Base-by-base conservation (phyloP, 2,888 invertebrate genomes). In the Saturnia pavonia region DNA sequence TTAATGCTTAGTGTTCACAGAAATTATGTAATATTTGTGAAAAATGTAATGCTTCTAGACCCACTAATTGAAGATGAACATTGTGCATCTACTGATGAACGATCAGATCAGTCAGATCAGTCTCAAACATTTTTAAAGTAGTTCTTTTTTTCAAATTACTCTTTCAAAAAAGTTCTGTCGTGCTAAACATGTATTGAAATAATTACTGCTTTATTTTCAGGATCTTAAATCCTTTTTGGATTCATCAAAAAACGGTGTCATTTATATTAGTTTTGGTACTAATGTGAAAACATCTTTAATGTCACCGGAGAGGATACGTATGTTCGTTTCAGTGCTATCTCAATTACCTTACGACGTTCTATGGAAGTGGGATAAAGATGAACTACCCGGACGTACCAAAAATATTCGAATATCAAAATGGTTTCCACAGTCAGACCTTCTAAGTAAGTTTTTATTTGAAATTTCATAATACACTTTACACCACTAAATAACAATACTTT, bases 191-290 rank as follows among this genome's bases (percentile, higher is more conserved):
- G n/a, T 11, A 22, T 54, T 11, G 7, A 6, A 7, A 54, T 51
- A 54, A 22, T 54, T 54, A 22, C 14, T 4, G 6, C 27, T 22
- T 34, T 54, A 34, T 19, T 83, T 82, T 16, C 74, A 90, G 88
- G 86, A 87, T n/a, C 75, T 91, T 1, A 78, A 90, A 71, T 72
- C 76, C 6, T 91, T 83, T 72, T 73, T 91, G 43, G 88, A 90
- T 67, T 77, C 80, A 1, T 86, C 91, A 0, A 78, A 82, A 54
- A 76, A 90, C 51, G 92, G 91, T 0, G 87, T 85, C 0, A 82
- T 87, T 4, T 86, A 88, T 60, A 71, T 85, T 4, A 88, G 88
- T 74, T 86, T 88, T 54, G 89, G 89, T 0, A 86, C 86, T 19
- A 85, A 86, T 68, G 78, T 84, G 1, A 71, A 79, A 19, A 70